A percentile compares a stretch with the other conserved stretches of the same genome.
Evolutionary conservation across 1,140 invertebrate genomes (phyloP).

Genomic region (Pinna nobilis): DNA sequence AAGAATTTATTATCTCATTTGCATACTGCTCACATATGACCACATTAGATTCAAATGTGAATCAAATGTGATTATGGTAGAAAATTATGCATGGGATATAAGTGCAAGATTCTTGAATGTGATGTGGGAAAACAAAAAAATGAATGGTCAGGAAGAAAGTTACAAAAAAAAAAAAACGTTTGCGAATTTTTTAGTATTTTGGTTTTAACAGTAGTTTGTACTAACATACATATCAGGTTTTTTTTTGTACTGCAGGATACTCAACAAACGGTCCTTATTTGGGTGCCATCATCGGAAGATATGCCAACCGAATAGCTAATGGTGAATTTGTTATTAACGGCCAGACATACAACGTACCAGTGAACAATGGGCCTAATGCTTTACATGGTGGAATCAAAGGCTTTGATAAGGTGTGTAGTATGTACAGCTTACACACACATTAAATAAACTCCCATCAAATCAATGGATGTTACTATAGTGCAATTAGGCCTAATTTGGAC

Average conservation of each 20-base stretch:
- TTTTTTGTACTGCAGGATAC: constrained; percentile 35
- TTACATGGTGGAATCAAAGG: constrained; percentile 91
- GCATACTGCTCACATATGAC: too few relatives aligned
- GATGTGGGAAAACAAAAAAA: too few relatives aligned
- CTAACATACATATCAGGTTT: neutral
- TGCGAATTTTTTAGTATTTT: too few relatives aligned
- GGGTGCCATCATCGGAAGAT: constrained; percentile 90
- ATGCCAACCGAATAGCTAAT: constrained; percentile 82
- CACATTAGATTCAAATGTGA: too few relatives aligned
- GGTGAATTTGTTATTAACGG: constrained; percentile 83
- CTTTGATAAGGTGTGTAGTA: constrained; percentile 84
- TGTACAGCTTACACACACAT: neutral
- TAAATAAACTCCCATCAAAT: too few relatives aligned
- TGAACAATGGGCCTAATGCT: constrained; percentile 84
- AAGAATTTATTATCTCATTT: too few relatives aligned
- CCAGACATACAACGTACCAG: constrained; percentile 81
- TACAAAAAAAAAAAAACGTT: too few relatives aligned
- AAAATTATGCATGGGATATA: neutral
- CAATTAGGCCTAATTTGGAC: too few relatives aligned
- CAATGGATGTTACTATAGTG: too few relatives aligned
- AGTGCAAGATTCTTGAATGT: too few relatives aligned
- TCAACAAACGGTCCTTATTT: constrained; percentile 79
- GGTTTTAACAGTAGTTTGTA: neutral
- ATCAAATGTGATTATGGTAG: neutral
- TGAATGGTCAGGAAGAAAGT: too few relatives aligned